Evolutionary conservation across 2,888 invertebrate species (phyloP), one percentile per base, ranked within the genome.

Genomic region (Eupithecia pulchellata): DNA sequence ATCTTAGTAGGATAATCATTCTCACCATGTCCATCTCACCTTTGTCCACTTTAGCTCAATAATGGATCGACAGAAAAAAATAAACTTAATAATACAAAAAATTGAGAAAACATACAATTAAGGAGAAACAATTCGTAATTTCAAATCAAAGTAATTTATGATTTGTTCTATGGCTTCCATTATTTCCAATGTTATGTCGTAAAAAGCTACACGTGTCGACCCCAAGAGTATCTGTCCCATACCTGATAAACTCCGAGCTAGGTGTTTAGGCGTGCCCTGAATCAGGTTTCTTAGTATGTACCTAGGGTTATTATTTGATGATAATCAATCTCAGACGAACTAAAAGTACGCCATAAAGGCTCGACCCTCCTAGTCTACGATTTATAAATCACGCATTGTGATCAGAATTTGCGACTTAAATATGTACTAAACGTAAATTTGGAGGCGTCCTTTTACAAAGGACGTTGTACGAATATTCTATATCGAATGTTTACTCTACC

Each of bases 401-500:
- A 47, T 52, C 52, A 20, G 42, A 47, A 52, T 52, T 52, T 13
- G 52, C 13, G 25, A 52, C 11, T 4, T 20, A 20, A 52, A 52
- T 52, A 32, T 32, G 6, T n/a, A 47, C 42, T 20, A 20, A 9
- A 47, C 20, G n/a, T 20, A 8, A 47, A 20, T 9, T 20, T 47
- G 9, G n/a, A 47, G 52, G 20, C 13, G 52, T 25, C 52, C 20
- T 60, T 61, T 61, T 36, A 25, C 32, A 36, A 34, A 61, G 20
- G 20, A 52, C 4, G 25, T 20, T 47, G 25, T 25, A 52, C 52
- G 11, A 47, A 13, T 25, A 25, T 52, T 13, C 25, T 20, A 42
- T n/a, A 17, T 29, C 14, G 8, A 25, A 60, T 69, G 39, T 67
- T 72, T 72, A 32, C 64, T 42, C 32, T 60, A 62, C 17, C 25